Base-by-base conservation (phyloP, 2,797 vertebrate genomes). In the Gambusia yucatana region DNA sequence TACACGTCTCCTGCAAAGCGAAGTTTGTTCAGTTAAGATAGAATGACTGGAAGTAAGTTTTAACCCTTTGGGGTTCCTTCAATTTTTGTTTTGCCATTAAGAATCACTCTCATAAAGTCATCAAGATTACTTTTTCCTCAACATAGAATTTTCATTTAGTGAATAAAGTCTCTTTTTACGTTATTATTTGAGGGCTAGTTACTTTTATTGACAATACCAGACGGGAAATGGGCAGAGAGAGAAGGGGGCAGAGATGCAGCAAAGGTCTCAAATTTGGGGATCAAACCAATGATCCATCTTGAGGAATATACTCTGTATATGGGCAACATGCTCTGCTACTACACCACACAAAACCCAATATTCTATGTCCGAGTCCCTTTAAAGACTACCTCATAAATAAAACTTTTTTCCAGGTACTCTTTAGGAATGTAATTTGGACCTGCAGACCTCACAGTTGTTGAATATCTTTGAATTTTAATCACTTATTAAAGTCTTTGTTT, bases 21-120 rank as follows among this genome's bases (percentile, higher is more conserved):
- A 22, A n/a, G 59, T 85, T 82, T 83, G 65, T 63, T 47, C 71
- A 77, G 75, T 80, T 75, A 81, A 82, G 86, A 87, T 76, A 77
- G 61, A 75, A 28, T 33, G 43, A 65, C 52, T 25, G n/a, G 41
- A 71, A 48, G 13, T 57, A 79, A 72, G 28, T 50, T 61, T 52
- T 9, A 8, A 75, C 43, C 22, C 39, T 13, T 25, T 11, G 10
- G 39, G 39, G 22, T 13, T 41, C 4, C 2, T n/a, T 70, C 13
- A 3, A 43, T 25, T n/a, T 69, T 4, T 69, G 39, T 39, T 25
- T 33, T 5, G 20, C 63, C 63, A 41, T 41, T 41, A 67, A 44
- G 28, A 67, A 39, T 2, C 20, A 2, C 36, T 67, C 20, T 17
- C 7, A 63, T 67, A 67, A 67, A 67, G 13, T 6, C 36, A 44